These are phyloP conservation scores for Anolis sagrei DNA, from an alignment of 2,113 vertebrate genomes.

Conservation along the genomic window DNA sequence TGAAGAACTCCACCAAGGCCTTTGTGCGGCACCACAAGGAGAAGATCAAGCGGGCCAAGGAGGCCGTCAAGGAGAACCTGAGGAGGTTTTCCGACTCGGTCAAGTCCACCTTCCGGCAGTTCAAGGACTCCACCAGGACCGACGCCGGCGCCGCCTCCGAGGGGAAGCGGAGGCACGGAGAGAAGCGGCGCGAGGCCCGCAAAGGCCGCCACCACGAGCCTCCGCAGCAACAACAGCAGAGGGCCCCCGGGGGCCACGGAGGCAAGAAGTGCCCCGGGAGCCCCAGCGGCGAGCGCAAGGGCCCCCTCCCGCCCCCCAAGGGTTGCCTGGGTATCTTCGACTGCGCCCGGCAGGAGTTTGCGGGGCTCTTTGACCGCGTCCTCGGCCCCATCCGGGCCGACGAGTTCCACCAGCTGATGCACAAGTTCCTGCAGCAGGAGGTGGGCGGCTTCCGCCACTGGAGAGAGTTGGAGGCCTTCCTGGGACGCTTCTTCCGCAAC, in stretches of 20 bases:
- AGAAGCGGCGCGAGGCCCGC: constrained; percentile 68
- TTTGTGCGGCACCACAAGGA: constrained; percentile 98
- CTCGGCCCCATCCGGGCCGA: constrained; percentile 87
- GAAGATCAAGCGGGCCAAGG: constrained; percentile 97
- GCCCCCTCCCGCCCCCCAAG: constrained; percentile 68
- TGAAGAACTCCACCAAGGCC: constrained; percentile 97
- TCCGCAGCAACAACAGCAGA: neutral
- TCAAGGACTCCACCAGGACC: constrained; percentile 89
- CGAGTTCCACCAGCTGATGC: constrained; percentile 88
- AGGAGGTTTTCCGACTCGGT: constrained; percentile 97
- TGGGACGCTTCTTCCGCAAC: constrained; percentile 89
- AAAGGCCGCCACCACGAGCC: constrained; percentile 65
- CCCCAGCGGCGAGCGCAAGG: constrained; percentile 65
- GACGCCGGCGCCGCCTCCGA: constrained; percentile 89
- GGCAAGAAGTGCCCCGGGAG: constrained; percentile 61
- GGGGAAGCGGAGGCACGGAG: constrained; percentile 66
- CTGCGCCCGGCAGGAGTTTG: constrained; percentile 88
- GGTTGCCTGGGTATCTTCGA: constrained; percentile 86
- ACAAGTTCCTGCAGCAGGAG: constrained; percentile 88
- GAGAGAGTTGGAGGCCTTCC: constrained; percentile 90
- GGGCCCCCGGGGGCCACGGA: constrained; percentile 56
- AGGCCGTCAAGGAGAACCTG: constrained; percentile 95
- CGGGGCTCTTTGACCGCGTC: constrained; percentile 86
- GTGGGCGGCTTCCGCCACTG: constrained; percentile 90
- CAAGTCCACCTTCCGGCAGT: constrained; percentile 92